Conservation (phyloP, 2,888 invertebrate genomes). For the Habroteleia sp. region DNA sequence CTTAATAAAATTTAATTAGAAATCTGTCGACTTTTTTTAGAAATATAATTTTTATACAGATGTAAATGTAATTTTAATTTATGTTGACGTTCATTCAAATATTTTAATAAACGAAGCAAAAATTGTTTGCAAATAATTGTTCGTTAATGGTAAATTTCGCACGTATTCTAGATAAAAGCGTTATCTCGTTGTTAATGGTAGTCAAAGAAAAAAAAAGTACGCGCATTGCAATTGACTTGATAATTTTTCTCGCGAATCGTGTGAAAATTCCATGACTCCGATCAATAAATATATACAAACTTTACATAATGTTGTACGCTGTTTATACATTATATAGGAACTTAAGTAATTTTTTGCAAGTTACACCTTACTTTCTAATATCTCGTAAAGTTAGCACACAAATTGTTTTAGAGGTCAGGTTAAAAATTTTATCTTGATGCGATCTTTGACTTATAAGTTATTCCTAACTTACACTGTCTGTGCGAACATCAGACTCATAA, state of each 20-base stretch:
- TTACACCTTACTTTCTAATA: slow-evolving; percentile 8
- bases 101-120: too few species aligned
- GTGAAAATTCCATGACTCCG: slow-evolving; percentile 20
- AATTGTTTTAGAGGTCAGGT: slow-evolving; percentile 27
- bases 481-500: too few species aligned
- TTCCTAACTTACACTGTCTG: not conserved
- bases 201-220: slow-evolving; percentile 8
- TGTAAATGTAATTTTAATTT: too few species aligned
- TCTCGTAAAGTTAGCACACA: slow-evolving; percentile 5
- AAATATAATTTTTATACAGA: too few species aligned
- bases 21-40: too few species aligned
- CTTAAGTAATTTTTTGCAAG: slow-evolving; percentile 8
- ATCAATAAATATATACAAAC: slow-evolving; percentile 11
- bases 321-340: not conserved
- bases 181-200: slow-evolving; percentile 19
- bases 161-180: slow-evolving; percentile 21
- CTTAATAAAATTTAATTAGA: too few species aligned
- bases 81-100: too few species aligned
- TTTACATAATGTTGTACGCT: slow-evolving; percentile 11
- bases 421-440: slow-evolving; percentile 23
- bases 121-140: slow-evolving; percentile 4
- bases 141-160: slow-evolving; percentile 8
- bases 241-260: slow-evolving; percentile 16
- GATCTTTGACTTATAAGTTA: slow-evolving; percentile 20
- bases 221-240: slow-evolving; percentile 12